Evolutionary conservation across 2,888 invertebrate genomes (phyloP).

Genomic region (Drosophila subquinaria): DNA sequence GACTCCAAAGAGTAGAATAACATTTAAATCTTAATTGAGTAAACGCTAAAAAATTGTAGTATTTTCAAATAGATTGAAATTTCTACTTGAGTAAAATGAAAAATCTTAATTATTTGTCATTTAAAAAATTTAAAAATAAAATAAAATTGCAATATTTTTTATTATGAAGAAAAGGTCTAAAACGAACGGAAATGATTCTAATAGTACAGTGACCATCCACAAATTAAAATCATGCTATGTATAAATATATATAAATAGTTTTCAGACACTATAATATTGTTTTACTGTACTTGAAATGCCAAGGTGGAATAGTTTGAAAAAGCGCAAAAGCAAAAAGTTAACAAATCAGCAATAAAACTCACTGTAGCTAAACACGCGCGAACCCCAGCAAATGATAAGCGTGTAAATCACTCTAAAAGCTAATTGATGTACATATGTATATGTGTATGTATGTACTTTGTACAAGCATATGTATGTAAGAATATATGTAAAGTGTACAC

Average conservation of each 20-base stretch:
- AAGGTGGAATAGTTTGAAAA: slow-evolving; percentile 21
- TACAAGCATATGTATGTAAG: background rate
- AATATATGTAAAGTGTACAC: background rate
- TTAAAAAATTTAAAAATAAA: background rate
- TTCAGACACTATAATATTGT: background rate
- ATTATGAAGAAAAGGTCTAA: background rate
- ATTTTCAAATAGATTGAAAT: background rate
- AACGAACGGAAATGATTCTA: no score
- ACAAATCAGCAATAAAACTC: slow-evolving; percentile 39
- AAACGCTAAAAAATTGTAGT: background rate
- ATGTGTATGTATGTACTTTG: background rate
- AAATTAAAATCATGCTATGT: no score
- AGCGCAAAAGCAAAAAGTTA: slow-evolving; percentile 21
- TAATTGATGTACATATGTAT: slow-evolving; percentile 32
- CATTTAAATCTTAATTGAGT: background rate
- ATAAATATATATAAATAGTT: background rate
- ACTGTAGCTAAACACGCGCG: slow-evolving; percentile 69
- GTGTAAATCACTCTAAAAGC: slow-evolving; percentile 55
- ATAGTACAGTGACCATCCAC: no score
- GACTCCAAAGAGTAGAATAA: background rate
- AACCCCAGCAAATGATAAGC: slow-evolving; percentile 62
- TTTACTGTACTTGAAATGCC: slow-evolving; percentile 30
- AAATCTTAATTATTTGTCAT: background rate
- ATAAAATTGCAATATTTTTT: background rate
- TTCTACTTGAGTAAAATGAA: background rate